These are phyloP conservation scores for Channa maculata DNA, from an alignment of 2,113 vertebrate species.

Conservation along the genomic window DNA sequence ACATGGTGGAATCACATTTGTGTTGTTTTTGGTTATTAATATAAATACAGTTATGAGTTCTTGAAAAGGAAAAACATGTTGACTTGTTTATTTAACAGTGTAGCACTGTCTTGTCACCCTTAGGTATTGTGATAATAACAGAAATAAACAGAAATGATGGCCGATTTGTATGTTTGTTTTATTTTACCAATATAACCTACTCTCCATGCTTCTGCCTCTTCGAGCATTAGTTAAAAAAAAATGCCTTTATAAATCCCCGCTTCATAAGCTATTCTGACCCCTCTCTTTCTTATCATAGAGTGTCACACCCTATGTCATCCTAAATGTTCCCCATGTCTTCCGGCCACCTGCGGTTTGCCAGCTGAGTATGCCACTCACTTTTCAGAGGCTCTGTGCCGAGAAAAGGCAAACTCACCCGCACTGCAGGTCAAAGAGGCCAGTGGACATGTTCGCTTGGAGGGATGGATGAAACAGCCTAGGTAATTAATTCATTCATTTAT, in stretches of 20 bases:
- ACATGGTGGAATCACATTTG: slow-evolving; percentile 13
- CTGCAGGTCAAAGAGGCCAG: slow-evolving; percentile 93
- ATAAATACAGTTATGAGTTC: slow-evolving; percentile 1
- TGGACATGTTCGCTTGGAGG: slow-evolving; percentile 91
- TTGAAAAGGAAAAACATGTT: slow-evolving; percentile 2
- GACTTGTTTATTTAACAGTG: neutral
- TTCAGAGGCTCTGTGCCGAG: slow-evolving; percentile 94
- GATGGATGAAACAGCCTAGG: slow-evolving; percentile 99
- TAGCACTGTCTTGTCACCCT: too few species aligned
- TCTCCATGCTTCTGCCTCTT: too few species aligned
- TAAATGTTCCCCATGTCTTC: slow-evolving; percentile 97
- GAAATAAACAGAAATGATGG: too few species aligned
- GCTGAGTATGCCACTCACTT: slow-evolving; percentile 94
- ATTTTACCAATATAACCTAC: too few species aligned
- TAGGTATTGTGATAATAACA: too few species aligned
- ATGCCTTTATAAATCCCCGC: neutral
- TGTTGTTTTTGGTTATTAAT: neutral
- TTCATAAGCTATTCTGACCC: too few species aligned
- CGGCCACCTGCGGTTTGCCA: slow-evolving; percentile 96
- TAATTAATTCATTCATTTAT: slow-evolving; percentile 60
- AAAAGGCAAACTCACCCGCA: slow-evolving; percentile 95
- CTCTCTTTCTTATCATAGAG: slow-evolving; percentile 78
- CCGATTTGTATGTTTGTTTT: too few species aligned
- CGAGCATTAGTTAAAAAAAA: too few species aligned
- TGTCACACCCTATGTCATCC: slow-evolving; percentile 97